These are phyloP conservation scores for Heliconius cydno DNA, from an alignment of 2,888 invertebrate species.

Conservation along the genomic window DNA sequence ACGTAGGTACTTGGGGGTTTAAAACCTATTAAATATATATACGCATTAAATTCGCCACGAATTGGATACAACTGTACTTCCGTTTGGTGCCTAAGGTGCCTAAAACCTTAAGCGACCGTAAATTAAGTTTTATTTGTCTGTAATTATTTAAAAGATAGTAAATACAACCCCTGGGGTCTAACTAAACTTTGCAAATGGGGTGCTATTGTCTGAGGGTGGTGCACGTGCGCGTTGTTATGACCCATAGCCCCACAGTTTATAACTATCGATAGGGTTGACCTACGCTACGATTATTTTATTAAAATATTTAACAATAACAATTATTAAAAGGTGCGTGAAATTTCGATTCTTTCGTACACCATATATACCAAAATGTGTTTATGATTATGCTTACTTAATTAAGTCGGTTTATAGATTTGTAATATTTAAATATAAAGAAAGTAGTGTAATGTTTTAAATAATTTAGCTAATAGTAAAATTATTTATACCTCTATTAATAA, in stretches of 20 bases:
- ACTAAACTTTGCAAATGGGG: constrained; percentile 68
- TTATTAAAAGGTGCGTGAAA: constrained; percentile 29
- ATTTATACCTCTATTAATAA: not conserved
- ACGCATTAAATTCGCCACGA: too few species aligned
- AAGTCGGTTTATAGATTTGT: too few species aligned
- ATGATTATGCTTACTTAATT: not conserved
- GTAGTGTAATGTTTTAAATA: not conserved
- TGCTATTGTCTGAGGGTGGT: constrained; percentile 60
- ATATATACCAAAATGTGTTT: not conserved
- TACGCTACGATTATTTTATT: constrained; percentile 57
- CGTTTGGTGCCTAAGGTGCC: too few species aligned
- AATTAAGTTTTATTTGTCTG: constrained; percentile 74
- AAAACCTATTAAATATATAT: too few species aligned
- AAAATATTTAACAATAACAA: constrained; percentile 40
- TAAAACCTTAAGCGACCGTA: constrained; percentile 44
- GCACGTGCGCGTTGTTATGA: constrained; percentile 76
- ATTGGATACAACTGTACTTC: too few species aligned
- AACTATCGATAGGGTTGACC: constrained; percentile 69
- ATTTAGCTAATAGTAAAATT: not conserved
- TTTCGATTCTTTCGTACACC: not conserved
- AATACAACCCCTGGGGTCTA: constrained; percentile 58
- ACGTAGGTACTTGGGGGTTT: too few species aligned
- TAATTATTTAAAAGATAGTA: constrained; percentile 68
- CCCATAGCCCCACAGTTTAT: constrained; percentile 62
- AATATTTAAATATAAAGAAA: not conserved